Base-by-base conservation (phyloP, 1,140 invertebrate genomes). In the Heliconius hewitsoni region DNA sequence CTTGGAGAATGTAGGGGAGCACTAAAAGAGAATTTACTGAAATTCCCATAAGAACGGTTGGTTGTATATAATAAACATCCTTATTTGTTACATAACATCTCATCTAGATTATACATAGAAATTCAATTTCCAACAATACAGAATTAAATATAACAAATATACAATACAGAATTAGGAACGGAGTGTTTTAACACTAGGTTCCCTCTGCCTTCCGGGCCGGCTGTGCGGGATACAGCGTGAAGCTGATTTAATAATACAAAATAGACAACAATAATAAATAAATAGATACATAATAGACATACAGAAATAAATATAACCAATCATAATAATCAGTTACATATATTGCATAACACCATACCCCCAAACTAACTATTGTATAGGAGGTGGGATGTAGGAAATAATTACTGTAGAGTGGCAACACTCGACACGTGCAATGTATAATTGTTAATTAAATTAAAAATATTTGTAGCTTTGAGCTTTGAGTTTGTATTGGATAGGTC, bases 371-470 rank as follows among this genome's bases (percentile, higher is more conserved):
- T 18, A 86, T 93, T 93, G 90, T 91, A 85, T 85, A 80, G 72
- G 81, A 76, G 80, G 77, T 85, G 82, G 83, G 83, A 81, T 86
- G 86, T 89, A 91, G 91, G 91, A 91, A 93, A 93, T 93, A 93
- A 93, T 91, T 91, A 91, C 85, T 88, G 87, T 89, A 86, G 84
- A 90, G 87, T 93, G 89, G 90, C 86, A 93, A 93, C 91, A 91
- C 89, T 88, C 84, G 81, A 82, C 89, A 89, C 90, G 90, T 89
- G 90, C 82, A 78, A 84, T 86, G 80, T 84, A 73, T 84, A 84
- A 87, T 87, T 85, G 85, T 86, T 86, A 84, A 87, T 85, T 88
- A 87, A 88, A 88, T 87, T 87, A 82, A 86, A 85, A 85, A 83
- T 77, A 74, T 81, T 84, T 73, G 73, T 55, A 71, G 52, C 39